Percentiles rank a stretch among this genome's conserved stretches.
phyloP scores from a whole-genome alignment of 2,113 vertebrate species.

The Ranitomeya variabilis region DNA sequence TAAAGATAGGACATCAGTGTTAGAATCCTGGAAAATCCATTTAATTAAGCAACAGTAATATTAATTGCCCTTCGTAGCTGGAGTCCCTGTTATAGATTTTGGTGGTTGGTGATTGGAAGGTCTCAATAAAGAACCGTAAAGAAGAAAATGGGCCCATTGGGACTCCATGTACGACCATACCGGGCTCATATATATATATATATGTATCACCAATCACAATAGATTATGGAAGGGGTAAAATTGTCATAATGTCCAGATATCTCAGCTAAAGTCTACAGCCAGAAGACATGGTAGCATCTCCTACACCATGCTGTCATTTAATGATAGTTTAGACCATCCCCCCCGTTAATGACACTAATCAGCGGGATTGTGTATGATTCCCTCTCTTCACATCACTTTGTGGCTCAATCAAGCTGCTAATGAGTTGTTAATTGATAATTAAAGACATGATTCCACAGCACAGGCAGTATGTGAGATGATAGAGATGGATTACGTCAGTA shows the following conservation, averaged over 20 bases:
- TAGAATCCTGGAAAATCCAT: no score
- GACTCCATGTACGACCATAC: no score
- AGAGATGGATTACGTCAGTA: neutral
- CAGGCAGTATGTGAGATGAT: neutral
- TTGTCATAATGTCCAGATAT: neutral
- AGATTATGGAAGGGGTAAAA: no score
- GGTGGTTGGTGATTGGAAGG: no score
- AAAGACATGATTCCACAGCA: constrained; percentile 21
- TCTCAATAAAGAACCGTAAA: no score
- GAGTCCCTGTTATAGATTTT: no score
- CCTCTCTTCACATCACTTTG: constrained; percentile 9
- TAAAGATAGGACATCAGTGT: no score
- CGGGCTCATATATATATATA: no score
- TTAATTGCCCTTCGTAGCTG: no score
- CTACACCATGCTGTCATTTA: constrained; percentile 1
- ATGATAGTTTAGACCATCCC: constrained; percentile 1
- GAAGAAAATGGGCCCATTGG: no score
- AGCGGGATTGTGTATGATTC: constrained; percentile 47
- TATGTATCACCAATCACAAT: no score
- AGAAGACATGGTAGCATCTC: neutral
- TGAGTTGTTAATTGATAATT: constrained; percentile 49
- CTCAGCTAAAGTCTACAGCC: neutral
- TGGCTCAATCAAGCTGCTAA: constrained; percentile 45
- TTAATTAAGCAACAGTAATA: no score
- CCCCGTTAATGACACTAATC: constrained; percentile 56